A percentile compares a stretch with the other conserved stretches of the same genome.
These are phyloP conservation scores for Pachypanchax playfairii DNA, from an alignment of 2,113 vertebrate genomes.

Conservation along the genomic window DNA sequence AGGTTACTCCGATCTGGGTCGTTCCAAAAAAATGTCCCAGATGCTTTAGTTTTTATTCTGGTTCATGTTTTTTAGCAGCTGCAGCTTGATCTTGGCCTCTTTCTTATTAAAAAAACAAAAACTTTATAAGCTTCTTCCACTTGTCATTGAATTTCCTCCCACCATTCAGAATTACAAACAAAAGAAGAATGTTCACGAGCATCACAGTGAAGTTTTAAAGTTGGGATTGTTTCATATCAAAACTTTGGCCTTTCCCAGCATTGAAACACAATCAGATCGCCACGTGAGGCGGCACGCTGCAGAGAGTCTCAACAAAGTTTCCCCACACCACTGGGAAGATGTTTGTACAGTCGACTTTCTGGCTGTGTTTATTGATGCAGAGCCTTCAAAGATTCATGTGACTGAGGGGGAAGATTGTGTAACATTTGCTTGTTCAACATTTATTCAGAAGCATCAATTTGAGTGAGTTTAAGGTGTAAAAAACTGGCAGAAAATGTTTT, in stretches of 20 bases:
- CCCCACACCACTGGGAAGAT: conserved; percentile 32
- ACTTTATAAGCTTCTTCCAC: background rate
- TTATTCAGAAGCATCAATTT: conserved; percentile 2
- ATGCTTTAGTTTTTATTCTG: too few relatives aligned
- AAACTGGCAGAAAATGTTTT: too few relatives aligned
- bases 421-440: conserved; percentile 19
- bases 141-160: background rate
- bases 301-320: conserved; percentile 21
- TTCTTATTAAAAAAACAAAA: background rate
- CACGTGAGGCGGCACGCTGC: conserved; percentile 3
- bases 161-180: background rate
- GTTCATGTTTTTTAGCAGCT: background rate
- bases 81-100: too few relatives aligned
- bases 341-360: background rate
- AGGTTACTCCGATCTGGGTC: too few relatives aligned
- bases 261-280: conserved; percentile 7
- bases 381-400: conserved; percentile 8
- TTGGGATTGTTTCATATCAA: background rate
- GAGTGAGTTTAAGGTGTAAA: too few relatives aligned
- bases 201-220: background rate
- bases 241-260: conserved; percentile 19
- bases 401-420: conserved; percentile 22
- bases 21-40: too few relatives aligned
- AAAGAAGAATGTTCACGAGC: too few relatives aligned
- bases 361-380: conserved; percentile 11